These are phyloP conservation scores for Sebastiscus albofasciatus DNA, from an alignment of 2,797 vertebrate genomes.

Conservation along the genomic window DNA sequence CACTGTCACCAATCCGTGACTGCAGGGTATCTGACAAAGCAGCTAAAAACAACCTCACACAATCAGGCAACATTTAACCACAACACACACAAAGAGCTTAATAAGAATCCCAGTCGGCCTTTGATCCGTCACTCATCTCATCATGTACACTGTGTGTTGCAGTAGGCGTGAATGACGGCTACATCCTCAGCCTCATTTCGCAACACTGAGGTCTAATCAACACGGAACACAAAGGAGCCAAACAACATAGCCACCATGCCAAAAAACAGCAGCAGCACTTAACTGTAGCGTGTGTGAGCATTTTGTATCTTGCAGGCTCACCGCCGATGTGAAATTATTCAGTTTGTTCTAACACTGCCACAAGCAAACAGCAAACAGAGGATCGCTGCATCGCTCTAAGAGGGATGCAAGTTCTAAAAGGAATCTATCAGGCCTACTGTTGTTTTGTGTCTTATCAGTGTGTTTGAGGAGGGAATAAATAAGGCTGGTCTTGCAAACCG, in stretches of 20 bases:
- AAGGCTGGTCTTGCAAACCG: slow-evolving; percentile 2
- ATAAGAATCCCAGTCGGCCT: slow-evolving; percentile 18
- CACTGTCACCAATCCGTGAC: slow-evolving; percentile 1
- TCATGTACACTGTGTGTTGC: neutral
- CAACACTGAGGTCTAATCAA: slow-evolving; percentile 40
- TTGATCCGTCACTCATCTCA: slow-evolving; percentile 49
- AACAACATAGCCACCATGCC: neutral
- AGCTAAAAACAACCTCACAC: slow-evolving; percentile 9
- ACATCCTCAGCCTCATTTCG: slow-evolving; percentile 31
- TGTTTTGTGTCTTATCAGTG: slow-evolving; percentile 11
- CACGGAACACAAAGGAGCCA: neutral
- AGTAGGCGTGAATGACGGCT: slow-evolving; percentile 8
- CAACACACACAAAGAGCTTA: neutral
- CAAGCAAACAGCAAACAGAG: neutral
- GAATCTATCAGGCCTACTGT: neutral
- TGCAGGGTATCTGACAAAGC: slow-evolving; percentile 2
- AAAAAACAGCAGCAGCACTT: slow-evolving; percentile 19
- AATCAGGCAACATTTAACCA: slow-evolving; percentile 38
- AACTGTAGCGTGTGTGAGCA: neutral
- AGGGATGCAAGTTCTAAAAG: slow-evolving; percentile 9
- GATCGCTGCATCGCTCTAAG: neutral
- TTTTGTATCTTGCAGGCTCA: slow-evolving; percentile 2
- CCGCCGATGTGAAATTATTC: slow-evolving; percentile 4
- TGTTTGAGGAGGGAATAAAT: neutral
- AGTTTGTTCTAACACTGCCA: neutral